Conservation (phyloP, 2,113 vertebrate genomes). For the Etheostoma spectabile region DNA sequence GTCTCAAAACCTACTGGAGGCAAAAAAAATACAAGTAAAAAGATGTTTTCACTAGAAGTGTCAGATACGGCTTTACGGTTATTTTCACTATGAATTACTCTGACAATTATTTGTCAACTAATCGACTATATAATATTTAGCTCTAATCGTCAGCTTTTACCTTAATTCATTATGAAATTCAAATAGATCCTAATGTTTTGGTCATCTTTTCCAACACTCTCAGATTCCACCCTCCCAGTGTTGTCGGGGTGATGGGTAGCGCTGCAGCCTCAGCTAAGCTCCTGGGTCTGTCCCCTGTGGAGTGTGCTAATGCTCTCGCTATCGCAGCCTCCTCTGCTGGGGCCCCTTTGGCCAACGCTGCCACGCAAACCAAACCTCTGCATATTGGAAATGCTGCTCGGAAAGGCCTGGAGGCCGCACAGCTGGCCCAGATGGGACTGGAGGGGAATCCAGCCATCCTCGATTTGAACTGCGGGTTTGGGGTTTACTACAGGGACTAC, state of each 20-base stretch:
- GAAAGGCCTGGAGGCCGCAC: constrained; percentile 89
- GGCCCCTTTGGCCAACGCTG: constrained; percentile 93
- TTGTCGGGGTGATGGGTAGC: constrained; percentile 94
- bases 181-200: neutral
- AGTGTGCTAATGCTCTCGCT: constrained; percentile 89
- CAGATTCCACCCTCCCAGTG: constrained; percentile 94
- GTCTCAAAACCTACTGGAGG: neutral
- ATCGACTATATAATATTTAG: neutral
- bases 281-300: constrained; percentile 81
- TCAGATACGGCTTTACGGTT: neutral
- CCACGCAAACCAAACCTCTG: constrained; percentile 94
- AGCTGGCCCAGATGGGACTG: constrained; percentile 88
- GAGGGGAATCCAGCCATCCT: constrained; percentile 89
- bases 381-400: constrained; percentile 91
- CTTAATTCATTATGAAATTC: neutral
- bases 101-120: too few relatives aligned
- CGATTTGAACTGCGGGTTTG: constrained; percentile 88
- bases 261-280: constrained; percentile 92
- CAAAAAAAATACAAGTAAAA: neutral
- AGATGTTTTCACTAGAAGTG: too few relatives aligned
- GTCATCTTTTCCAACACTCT: constrained; percentile 21
- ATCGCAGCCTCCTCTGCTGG: constrained; percentile 93
- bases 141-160: too few relatives aligned
- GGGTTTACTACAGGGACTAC: constrained; percentile 92
- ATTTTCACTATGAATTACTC: neutral